Base-by-base conservation (phyloP, 2,113 vertebrate species). In the Rhinichthys klamathensis region DNA sequence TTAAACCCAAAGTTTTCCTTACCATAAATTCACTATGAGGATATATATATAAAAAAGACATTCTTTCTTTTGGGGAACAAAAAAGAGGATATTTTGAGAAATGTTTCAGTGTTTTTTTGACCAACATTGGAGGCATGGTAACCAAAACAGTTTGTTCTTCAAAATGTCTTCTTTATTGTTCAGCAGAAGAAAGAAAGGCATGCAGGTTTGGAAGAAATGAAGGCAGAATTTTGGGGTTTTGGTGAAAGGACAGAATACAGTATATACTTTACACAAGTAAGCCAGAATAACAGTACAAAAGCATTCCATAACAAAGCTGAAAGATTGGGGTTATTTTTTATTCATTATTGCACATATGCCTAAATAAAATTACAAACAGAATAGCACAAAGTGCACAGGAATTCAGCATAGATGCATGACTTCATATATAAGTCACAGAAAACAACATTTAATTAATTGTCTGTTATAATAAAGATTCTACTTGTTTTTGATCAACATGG, bases 401-500 rank as follows among this genome's bases (percentile, higher is more conserved):
- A 21, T 38, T 70, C 32, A 38, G 16, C 35, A 69, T 35, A 38
- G 16, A 21, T 35, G 6, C 30, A 35, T 21, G 30, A 38, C 4
- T 30, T 30, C 27, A 15, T 70, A 10, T 60, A 8, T 65, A 38
- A 23, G 67, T 38, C 67, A 38, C 18, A 70, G 3, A 46, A 74
- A 15, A 74, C 23, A 46, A 25, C 12, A 25, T 25, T 74, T 49
- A 16, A 49, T 49, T 74, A 1, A 23, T 38, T 70, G 32, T 73
- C 32, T 23, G 16, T 72, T 4, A 27, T 65, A 58, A 60, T 70
- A 58, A 13, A 27, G 51, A 76, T 21, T 4, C 46, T 58, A 87
- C 41, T 77, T 80, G 21, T 85, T 85, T 81, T 75, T 77, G 7
- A 76, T 70, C 76, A 96, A 94, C 56, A 94, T 94, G 76, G 93